Percentiles rank a stretch among this genome's conserved stretches.
Evolutionary conservation across 2,888 invertebrate species (phyloP).

Genomic region (Caenorhabditis plicata): DNA sequence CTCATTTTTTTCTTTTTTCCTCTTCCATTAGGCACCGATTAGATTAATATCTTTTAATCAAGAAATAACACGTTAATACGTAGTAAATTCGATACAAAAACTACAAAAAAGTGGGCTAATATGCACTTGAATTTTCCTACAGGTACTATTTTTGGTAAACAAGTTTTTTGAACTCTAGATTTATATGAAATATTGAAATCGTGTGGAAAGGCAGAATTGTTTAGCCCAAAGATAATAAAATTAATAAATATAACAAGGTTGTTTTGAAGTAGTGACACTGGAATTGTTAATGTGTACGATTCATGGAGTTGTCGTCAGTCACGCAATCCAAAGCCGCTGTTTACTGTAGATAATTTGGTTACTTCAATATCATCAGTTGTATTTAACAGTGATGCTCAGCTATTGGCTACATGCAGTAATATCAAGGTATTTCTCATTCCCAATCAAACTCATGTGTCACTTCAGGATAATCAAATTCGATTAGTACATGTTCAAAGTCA

Average conservation of each 20-base stretch:
- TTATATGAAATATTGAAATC: too few relatives aligned
- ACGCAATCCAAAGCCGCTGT: slow-evolving; percentile 22
- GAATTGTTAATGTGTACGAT: slow-evolving; percentile 42
- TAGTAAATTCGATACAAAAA: too few relatives aligned
- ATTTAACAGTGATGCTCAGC: slow-evolving; percentile 36
- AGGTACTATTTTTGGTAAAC: too few relatives aligned
- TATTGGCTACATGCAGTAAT: slow-evolving; percentile 28
- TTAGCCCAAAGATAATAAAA: too few relatives aligned
- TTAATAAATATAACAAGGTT: too few relatives aligned
- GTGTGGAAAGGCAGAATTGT: too few relatives aligned
- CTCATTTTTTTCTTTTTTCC: too few relatives aligned
- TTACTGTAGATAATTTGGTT: slow-evolving; percentile 24
- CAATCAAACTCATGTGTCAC: too few relatives aligned
- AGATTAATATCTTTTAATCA: not conserved
- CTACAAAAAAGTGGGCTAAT: too few relatives aligned
- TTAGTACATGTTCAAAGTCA: slow-evolving; percentile 33
- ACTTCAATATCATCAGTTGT: slow-evolving; percentile 28
- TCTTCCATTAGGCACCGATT: not conserved
- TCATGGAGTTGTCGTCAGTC: slow-evolving; percentile 10
- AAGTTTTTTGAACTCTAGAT: too few relatives aligned
- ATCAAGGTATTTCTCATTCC: slow-evolving; percentile 25
- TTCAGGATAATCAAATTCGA: slow-evolving; percentile 34
- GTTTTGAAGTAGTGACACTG: slow-evolving; percentile 35
- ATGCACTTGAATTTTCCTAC: too few relatives aligned
- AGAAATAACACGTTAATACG: not conserved